Conservation (phyloP, 2,888 invertebrate species). For the Oscheius onirici region DNA sequence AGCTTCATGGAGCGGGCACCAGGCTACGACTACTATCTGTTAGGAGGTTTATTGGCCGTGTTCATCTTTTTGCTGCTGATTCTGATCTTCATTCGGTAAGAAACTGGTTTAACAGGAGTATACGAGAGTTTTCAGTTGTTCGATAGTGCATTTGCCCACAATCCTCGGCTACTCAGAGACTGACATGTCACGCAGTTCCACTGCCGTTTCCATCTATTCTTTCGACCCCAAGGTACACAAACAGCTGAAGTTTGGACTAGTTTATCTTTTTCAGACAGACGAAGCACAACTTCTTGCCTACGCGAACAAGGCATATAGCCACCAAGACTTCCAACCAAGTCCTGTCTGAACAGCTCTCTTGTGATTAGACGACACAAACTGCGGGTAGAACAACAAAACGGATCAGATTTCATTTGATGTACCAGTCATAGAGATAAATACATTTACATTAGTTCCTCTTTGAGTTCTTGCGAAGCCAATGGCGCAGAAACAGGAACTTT, state of each 20-base stretch:
- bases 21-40: slow-evolving; percentile 14
- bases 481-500: no score
- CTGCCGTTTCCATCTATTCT: slow-evolving; percentile 19
- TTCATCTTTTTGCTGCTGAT: slow-evolving; percentile 16
- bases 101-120: neutral
- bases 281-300: slow-evolving; percentile 19
- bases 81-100: slow-evolving; percentile 18
- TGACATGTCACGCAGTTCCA: slow-evolving; percentile 18
- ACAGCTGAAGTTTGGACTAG: no score
- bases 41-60: slow-evolving; percentile 20
- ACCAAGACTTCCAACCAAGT: slow-evolving; percentile 23
- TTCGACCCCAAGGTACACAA: slow-evolving; percentile 14
- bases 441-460: no score
- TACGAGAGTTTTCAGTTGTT: slow-evolving; percentile 16
- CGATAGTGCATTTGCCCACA: slow-evolving; percentile 14
- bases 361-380: no score
- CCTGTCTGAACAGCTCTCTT: neutral
- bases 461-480: no score
- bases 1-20: slow-evolving; percentile 26
- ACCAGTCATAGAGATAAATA: no score
- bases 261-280: slow-evolving; percentile 11
- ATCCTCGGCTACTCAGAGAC: slow-evolving; percentile 4
- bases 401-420: no score
- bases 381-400: no score
- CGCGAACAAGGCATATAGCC: slow-evolving; percentile 18